Base-by-base conservation (phyloP, 2,888 invertebrate genomes). In the Apoderus coryli region DNA sequence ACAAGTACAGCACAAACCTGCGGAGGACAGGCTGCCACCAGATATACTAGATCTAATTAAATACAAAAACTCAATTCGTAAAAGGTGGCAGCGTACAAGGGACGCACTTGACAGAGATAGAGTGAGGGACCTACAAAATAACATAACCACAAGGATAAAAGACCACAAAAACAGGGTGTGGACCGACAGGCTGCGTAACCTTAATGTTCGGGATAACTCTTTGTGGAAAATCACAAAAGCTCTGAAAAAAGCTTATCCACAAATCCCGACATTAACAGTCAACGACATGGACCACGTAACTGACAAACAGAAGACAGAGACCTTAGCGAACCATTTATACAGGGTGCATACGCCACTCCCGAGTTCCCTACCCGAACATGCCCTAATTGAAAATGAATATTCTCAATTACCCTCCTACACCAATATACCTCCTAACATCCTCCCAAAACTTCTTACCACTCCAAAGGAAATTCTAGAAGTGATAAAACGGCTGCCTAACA, bases 141-240 rank as follows among this genome's bases (percentile, higher is more conserved):
- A 4, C 23, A 16, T 36, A 1, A 27, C 16, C 10, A n/a, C 9
- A 9, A 10, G 12, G 10, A 31, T 33, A 6, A 36, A 13, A 27
- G 12, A 14, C 14, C 19, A 28, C 16, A 35, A 22, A 16, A 38
- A 38, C 19, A 7, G 24, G 3, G 23, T 22, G n/a, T n/a, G n/a
- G n/a, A n/a, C n/a, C n/a, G n/a, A n/a, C n/a, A n/a, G n/a, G n/a
- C n/a, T n/a, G n/a, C n/a, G n/a, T n/a, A n/a, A n/a, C 10, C 31
- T 27, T 27, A n/a, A 10, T 3, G 12, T 28, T 9, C 3, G 14
- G 7, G 39, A 39, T 29, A 35, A 35, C 13, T 29, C 35, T 6
- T 13, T 39, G 14, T 39, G 37, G 39, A 38, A 31, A 13, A 27
- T 35, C 11, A 29, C 33, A 1, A 35, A 29, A 15, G 11, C 16